Percentiles rank a stretch among this genome's conserved stretches.
These are phyloP conservation scores for Syrphus vitripennis DNA, from an alignment of 2,888 invertebrate species.

Conservation along the genomic window DNA sequence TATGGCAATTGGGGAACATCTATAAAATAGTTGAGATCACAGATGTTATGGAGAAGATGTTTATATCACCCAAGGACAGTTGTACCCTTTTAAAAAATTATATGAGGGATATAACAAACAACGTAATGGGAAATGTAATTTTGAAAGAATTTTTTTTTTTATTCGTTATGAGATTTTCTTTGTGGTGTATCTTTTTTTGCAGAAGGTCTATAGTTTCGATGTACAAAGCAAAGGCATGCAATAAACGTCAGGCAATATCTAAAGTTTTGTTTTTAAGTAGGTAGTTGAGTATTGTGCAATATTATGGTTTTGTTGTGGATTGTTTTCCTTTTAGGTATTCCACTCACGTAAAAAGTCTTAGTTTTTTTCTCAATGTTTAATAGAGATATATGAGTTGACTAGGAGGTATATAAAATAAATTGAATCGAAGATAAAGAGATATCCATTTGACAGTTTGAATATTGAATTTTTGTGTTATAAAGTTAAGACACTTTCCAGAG, in stretches of 20 bases:
- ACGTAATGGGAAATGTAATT: background rate
- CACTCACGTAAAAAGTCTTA: background rate
- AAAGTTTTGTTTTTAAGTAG: no score
- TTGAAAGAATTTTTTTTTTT: background rate
- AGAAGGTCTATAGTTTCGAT: background rate
- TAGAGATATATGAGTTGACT: background rate
- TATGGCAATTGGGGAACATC: background rate
- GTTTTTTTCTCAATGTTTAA: background rate
- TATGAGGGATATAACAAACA: background rate
- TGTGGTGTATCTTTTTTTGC: background rate
- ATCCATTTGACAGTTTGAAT: constrained; percentile 7
- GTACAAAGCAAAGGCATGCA: background rate
- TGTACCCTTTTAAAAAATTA: background rate
- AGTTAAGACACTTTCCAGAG: background rate
- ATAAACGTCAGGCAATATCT: background rate
- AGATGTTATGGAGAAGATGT: background rate
- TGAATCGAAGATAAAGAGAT: background rate
- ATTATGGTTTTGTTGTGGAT: no score
- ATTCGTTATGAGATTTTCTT: background rate
- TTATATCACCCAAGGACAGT: background rate
- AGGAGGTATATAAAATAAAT: background rate
- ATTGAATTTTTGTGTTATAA: background rate
- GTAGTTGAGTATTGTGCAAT: no score
- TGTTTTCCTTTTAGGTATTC: no score
- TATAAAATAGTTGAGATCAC: background rate